Evolutionary conservation across 2,113 vertebrate genomes (phyloP).

Genomic region (Trichechus manatus): DNA sequence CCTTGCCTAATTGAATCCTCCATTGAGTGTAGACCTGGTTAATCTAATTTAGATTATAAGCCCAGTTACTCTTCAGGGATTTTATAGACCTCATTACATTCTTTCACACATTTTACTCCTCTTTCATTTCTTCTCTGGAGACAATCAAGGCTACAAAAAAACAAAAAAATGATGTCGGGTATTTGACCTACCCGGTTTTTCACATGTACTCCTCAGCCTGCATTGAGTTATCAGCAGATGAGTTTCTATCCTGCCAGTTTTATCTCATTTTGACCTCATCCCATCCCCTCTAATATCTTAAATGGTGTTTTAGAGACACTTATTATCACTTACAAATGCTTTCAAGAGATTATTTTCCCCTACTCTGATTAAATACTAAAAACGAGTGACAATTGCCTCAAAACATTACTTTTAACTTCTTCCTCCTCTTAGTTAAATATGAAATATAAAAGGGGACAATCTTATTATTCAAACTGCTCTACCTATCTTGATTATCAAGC

Average conservation of each 20-base stretch:
- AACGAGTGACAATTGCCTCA: background rate
- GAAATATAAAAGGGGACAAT: background rate
- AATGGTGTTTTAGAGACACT: background rate
- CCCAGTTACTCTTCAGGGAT: constrained; percentile 32
- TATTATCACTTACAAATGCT: background rate
- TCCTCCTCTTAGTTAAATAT: background rate
- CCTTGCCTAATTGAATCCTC: constrained; percentile 71
- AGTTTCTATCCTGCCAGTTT: background rate
- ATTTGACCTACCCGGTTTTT: background rate
- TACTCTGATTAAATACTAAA: background rate
- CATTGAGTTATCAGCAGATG: background rate
- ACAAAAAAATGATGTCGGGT: background rate
- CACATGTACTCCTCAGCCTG: background rate
- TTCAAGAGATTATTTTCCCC: background rate
- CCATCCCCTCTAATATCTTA: background rate
- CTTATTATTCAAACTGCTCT: background rate
- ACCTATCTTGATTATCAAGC: background rate
- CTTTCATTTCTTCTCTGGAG: constrained; percentile 39
- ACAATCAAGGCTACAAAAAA: background rate
- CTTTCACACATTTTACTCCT: constrained; percentile 53
- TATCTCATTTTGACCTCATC: background rate
- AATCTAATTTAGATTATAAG: constrained; percentile 72
- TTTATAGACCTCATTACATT: constrained; percentile 62
- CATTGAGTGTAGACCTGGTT: constrained; percentile 46
- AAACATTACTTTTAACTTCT: background rate